Percentiles rank a stretch among this genome's conserved stretches.
These are phyloP conservation scores for Crossoptilon crossoptilon DNA, from an alignment of 2,797 vertebrate genomes.

Conservation along the genomic window DNA sequence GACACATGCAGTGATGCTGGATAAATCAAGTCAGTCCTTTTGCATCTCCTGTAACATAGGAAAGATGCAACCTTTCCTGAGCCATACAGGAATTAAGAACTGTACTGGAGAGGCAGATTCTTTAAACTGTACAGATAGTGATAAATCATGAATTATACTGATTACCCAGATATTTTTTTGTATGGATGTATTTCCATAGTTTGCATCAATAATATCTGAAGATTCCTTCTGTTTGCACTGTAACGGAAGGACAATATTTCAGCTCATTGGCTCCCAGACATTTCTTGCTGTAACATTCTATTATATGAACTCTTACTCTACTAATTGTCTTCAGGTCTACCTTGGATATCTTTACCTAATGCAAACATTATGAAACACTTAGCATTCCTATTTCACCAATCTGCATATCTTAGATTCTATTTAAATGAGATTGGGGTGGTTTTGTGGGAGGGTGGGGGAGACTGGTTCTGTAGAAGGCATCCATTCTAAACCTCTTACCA, in stretches of 20 bases:
- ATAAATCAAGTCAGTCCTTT: neutral
- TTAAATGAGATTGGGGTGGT: conserved; percentile 54
- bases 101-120: neutral
- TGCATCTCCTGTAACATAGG: neutral
- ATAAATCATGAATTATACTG: neutral
- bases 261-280: neutral
- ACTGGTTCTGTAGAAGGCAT: conserved; percentile 48
- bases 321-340: conserved; percentile 2
- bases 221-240: neutral
- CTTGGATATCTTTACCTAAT: neutral
- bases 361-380: conserved; percentile 4
- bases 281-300: neutral
- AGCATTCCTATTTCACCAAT: conserved; percentile 33
- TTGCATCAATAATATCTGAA: neutral
- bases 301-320: neutral
- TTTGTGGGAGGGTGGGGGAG: conserved; percentile 52
- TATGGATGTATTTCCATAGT: neutral
- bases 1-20: neutral
- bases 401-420: conserved; percentile 48
- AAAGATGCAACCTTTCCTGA: neutral
- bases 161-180: neutral
- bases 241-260: neutral
- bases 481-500: conserved; percentile 67
- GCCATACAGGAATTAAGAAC: neutral
- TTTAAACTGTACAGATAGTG: neutral